phyloP scores from a whole-genome alignment of 92 coral and sea anemone genomes.

The Actinernus sp. region DNA sequence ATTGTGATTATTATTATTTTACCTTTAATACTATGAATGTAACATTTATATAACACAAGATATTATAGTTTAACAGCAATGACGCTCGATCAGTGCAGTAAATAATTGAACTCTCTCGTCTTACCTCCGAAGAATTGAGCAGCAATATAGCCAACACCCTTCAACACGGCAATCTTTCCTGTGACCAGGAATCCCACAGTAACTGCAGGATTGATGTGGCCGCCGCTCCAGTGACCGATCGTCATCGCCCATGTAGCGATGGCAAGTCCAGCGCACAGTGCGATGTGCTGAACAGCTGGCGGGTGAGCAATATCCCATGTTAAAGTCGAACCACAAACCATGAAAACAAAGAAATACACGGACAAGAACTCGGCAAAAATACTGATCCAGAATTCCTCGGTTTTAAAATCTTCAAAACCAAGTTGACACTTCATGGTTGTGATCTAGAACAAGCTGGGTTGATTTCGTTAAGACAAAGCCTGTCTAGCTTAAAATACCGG shows the following conservation, averaged over 20 bases:
- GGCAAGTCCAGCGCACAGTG: conserved; percentile 48
- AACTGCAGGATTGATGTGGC: conserved; percentile 66
- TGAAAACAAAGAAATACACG: conserved; percentile 42
- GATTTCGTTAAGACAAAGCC: no score
- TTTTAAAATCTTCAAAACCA: conserved; percentile 17
- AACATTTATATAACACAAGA: no score
- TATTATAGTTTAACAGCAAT: no score
- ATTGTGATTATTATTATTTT: no score
- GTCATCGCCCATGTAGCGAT: conserved; percentile 45
- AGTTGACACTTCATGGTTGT: background rate
- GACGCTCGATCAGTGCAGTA: no score
- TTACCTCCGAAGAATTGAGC: conserved; percentile 62
- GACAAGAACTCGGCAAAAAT: conserved; percentile 50
- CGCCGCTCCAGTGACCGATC: conserved; percentile 56
- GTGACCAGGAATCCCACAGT: conserved; percentile 58
- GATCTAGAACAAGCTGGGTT: no score
- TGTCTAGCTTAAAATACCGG: no score
- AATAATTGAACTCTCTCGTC: no score
- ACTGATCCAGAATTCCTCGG: conserved; percentile 59
- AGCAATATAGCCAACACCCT: conserved; percentile 41
- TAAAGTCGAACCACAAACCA: conserved; percentile 57
- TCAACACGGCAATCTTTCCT: conserved; percentile 42
- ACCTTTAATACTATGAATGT: no score
- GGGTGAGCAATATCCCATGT: conserved; percentile 22
- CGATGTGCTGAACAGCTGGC: conserved; percentile 42